A percentile compares a stretch with the other conserved stretches of the same genome.
These are phyloP conservation scores for Ochlodes sylvanus DNA, from an alignment of 2,888 invertebrate species.

Conservation along the genomic window DNA sequence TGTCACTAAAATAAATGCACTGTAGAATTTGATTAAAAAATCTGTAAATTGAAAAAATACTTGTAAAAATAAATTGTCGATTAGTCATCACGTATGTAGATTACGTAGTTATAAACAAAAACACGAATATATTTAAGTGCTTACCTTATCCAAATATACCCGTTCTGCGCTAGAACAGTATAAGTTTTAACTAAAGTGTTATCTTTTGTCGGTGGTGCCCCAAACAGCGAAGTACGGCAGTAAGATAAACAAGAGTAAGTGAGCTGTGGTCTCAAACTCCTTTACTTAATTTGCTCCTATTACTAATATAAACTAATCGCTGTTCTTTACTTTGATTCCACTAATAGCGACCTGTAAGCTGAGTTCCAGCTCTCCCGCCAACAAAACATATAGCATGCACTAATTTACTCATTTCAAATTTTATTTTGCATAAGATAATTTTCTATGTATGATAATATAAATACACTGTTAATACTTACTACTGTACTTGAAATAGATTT, in stretches of 20 bases:
- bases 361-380: constrained; percentile 67
- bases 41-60: background rate
- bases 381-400: constrained; percentile 55
- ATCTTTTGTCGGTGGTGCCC: constrained; percentile 85
- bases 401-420: constrained; percentile 53
- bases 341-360: constrained; percentile 68
- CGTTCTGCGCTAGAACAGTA: constrained; percentile 25
- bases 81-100: background rate
- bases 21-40: constrained; percentile 1
- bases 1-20: background rate
- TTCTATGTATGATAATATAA: constrained; percentile 38
- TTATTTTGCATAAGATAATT: constrained; percentile 40
- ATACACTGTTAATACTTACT: constrained; percentile 15
- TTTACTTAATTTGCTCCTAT: constrained; percentile 74
- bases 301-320: constrained; percentile 80
- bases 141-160: background rate
- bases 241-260: constrained; percentile 79
- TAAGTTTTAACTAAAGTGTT: constrained; percentile 73
- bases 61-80: background rate
- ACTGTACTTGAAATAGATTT: constrained; percentile 56
- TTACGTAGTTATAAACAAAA: background rate
- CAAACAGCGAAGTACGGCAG: constrained; percentile 83
- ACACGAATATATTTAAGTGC: constrained; percentile 5
- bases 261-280: constrained; percentile 84
- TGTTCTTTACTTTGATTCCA: constrained; percentile 70